Conservation (phyloP, 1,140 invertebrate species). For the Drosophila truncata region DNA sequence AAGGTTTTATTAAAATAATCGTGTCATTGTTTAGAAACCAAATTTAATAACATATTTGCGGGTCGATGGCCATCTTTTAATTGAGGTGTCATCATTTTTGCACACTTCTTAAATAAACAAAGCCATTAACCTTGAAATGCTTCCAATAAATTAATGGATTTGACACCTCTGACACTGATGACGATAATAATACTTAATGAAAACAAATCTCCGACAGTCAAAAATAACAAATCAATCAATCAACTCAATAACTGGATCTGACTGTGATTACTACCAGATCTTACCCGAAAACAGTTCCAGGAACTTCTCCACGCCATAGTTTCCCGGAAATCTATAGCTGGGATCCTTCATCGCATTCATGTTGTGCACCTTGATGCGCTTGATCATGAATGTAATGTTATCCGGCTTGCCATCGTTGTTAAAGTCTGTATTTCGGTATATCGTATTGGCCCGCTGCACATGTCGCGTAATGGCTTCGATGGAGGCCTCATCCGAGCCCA, state of each 20-base stretch:
- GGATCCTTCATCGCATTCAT: conserved; percentile 92
- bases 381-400: conserved; percentile 98
- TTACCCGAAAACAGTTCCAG: conserved; percentile 96
- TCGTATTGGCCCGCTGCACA: conserved; percentile 96
- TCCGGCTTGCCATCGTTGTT: conserved; percentile 96
- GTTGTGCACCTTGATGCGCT: conserved; percentile 97
- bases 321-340: conserved; percentile 95
- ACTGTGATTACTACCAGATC: conserved; percentile 18
- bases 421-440: conserved; percentile 97
- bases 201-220: not conserved
- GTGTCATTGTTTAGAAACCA: not conserved
- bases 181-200: conserved; percentile 12
- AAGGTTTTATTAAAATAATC: not conserved
- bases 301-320: conserved; percentile 97
- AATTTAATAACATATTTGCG: not conserved
- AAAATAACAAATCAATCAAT: not conserved
- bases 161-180: conserved; percentile 1
- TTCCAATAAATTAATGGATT: conserved; percentile 1
- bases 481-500: conserved; percentile 96
- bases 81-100: not conserved
- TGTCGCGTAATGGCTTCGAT: conserved; percentile 98
- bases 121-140: conserved; percentile 4
- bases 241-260: not conserved
- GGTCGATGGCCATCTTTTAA: conserved; percentile 11
- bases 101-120: not conserved